A percentile compares a stretch with the other conserved stretches of the same genome.
phyloP scores from a whole-genome alignment of 1,140 invertebrate genomes.

The Pseudobourletiella spinata region DNA sequence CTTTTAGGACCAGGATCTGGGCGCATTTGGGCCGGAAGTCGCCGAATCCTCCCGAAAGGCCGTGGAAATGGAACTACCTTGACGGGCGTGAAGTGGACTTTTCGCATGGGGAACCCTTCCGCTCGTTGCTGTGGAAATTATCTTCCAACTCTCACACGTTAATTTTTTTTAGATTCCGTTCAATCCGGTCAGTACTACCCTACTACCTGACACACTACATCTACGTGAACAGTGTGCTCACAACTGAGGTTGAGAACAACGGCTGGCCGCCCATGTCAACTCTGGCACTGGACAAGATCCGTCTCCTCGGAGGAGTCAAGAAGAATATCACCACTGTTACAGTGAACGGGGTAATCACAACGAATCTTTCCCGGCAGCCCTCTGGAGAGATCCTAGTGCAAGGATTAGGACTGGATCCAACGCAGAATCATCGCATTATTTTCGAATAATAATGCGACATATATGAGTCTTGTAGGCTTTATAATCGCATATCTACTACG shows the following conservation, averaged over 20 bases:
- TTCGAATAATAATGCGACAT: not conserved
- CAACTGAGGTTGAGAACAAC: not conserved
- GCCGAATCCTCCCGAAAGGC: conserved; percentile 38
- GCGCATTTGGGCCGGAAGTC: conserved; percentile 27
- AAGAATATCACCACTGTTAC: not conserved
- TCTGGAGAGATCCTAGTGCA: not conserved
- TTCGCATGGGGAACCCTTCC: not conserved
- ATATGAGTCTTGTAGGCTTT: too few species aligned
- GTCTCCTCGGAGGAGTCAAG: conserved; percentile 5
- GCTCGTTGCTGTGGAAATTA: not conserved
- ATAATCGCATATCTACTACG: too few species aligned
- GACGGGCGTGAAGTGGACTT: conserved; percentile 35
- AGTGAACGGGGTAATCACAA: not conserved
- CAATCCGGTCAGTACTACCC: not conserved
- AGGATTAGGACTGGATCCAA: not conserved
- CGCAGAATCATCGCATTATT: not conserved
- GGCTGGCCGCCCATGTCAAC: not conserved
- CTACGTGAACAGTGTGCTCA: not conserved
- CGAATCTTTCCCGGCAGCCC: not conserved
- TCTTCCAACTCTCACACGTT: too few species aligned
- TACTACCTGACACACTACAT: not conserved
- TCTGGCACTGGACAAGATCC: not conserved
- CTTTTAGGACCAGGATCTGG: conserved; percentile 38
- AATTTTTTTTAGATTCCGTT: conserved; percentile 6
- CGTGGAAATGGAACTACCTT: conserved; percentile 36